phyloP scores from a whole-genome alignment of 1,140 invertebrate genomes.

The Drosophila auraria region DNA sequence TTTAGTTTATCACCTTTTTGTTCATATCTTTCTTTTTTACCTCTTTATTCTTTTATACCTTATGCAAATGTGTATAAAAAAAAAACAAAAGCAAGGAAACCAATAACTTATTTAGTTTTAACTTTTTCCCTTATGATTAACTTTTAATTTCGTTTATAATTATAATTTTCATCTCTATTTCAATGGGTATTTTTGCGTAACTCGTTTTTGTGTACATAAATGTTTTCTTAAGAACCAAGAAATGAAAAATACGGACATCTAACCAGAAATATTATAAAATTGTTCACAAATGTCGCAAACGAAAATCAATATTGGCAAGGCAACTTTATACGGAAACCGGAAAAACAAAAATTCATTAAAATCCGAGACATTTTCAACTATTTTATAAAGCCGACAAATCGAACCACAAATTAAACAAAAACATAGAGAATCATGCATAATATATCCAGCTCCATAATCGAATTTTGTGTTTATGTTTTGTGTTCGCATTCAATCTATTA shows the following conservation, averaged over 20 bases:
- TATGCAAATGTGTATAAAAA: slow-evolving; percentile 52
- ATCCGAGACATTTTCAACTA: slow-evolving; percentile 55
- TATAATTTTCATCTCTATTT: slow-evolving; percentile 33
- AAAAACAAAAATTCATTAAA: slow-evolving; percentile 20
- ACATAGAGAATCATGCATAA: slow-evolving; percentile 34
- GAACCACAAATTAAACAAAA: slow-evolving; percentile 12
- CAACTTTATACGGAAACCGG: slow-evolving; percentile 8
- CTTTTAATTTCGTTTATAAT: slow-evolving; percentile 43
- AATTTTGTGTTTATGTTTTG: slow-evolving; percentile 69
- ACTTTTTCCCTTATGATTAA: slow-evolving; percentile 48
- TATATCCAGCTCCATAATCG: slow-evolving; percentile 37
- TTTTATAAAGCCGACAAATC: slow-evolving; percentile 25
- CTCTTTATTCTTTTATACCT: slow-evolving; percentile 19
- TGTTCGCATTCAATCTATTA: slow-evolving; percentile 36
- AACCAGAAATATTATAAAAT: slow-evolving; percentile 49
- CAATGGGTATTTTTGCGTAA: slow-evolving; percentile 68
- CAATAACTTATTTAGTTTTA: slow-evolving; percentile 52
- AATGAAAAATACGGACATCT: slow-evolving; percentile 17
- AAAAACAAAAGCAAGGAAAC: slow-evolving; percentile 22
- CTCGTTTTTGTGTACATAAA: slow-evolving; percentile 68
- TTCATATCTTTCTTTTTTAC: slow-evolving; percentile 53
- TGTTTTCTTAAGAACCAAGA: slow-evolving; percentile 33
- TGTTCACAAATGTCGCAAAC: slow-evolving; percentile 61
- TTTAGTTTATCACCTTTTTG: slow-evolving; percentile 63
- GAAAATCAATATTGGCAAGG: slow-evolving; percentile 45